Evolutionary conservation across 2,888 invertebrate species (phyloP).

Genomic region (Metallyticus violacea): DNA sequence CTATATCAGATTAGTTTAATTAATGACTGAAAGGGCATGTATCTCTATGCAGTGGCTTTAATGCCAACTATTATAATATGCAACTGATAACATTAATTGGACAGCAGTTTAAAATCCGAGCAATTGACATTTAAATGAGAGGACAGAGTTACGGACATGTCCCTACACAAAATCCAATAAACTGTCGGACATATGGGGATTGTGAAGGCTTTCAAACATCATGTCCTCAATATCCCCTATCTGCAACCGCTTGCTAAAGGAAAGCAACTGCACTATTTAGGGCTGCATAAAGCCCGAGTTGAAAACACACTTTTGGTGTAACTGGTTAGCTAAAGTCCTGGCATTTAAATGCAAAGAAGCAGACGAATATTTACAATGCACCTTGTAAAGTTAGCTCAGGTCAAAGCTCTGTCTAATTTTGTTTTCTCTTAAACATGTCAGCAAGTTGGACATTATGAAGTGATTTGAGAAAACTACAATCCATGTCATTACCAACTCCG

Average conservation of each 20-base stretch:
- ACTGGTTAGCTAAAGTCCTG: too few relatives aligned
- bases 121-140: constrained; percentile 10
- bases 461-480: too few relatives aligned
- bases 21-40: constrained; percentile 15
- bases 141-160: constrained; percentile 1
- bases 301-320: too few relatives aligned
- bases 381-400: too few relatives aligned
- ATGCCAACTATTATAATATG: constrained; percentile 9
- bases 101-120: not conserved
- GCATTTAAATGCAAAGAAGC: too few relatives aligned
- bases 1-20: constrained; percentile 8
- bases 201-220: not conserved
- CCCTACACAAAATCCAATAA: not conserved
- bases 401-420: too few relatives aligned
- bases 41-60: not conserved
- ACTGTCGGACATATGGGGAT: not conserved
- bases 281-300: too few relatives aligned
- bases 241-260: not conserved
- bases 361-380: too few relatives aligned
- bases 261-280: not conserved
- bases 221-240: not conserved
- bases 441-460: too few relatives aligned
- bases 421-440: too few relatives aligned
- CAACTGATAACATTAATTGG: constrained; percentile 14
- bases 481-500: too few relatives aligned